phyloP scores from a whole-genome alignment of 2,888 invertebrate genomes.

The Cerastis leucographa region DNA sequence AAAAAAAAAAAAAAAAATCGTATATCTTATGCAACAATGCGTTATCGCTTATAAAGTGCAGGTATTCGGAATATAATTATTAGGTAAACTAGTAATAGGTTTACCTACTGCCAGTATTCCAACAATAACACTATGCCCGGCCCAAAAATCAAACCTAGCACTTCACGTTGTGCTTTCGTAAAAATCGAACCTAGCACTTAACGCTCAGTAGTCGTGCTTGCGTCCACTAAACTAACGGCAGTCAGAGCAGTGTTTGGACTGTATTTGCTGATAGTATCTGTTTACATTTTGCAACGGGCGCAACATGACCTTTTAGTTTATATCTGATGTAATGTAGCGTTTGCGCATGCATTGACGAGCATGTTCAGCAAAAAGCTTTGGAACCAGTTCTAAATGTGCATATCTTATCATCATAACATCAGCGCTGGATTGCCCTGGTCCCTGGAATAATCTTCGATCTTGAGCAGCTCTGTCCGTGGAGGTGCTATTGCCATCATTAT shows the following conservation, averaged over 20 bases:
- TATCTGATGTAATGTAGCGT: background rate
- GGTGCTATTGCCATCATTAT: background rate
- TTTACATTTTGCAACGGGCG: background rate
- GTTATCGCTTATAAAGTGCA: slow-evolving; percentile 8
- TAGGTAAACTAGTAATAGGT: too few species aligned
- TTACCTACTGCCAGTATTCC: too few species aligned
- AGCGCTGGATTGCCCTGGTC: background rate
- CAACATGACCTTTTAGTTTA: background rate
- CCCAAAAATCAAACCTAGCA: background rate
- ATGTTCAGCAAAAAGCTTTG: background rate
- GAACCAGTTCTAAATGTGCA: background rate
- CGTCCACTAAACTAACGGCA: background rate
- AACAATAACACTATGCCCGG: background rate
- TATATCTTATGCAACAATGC: slow-evolving; percentile 1
- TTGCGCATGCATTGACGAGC: background rate
- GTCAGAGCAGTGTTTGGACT: background rate
- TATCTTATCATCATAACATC: background rate
- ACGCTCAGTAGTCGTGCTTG: background rate
- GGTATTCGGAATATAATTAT: slow-evolving; percentile 6
- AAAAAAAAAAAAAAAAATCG: too few species aligned
- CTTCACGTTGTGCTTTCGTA: background rate
- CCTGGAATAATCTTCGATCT: background rate
- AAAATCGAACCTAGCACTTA: background rate
- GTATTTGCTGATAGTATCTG: background rate
- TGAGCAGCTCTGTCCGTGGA: background rate